phyloP scores from a whole-genome alignment of 1,140 invertebrate species.

The Pissodes strobi region DNA sequence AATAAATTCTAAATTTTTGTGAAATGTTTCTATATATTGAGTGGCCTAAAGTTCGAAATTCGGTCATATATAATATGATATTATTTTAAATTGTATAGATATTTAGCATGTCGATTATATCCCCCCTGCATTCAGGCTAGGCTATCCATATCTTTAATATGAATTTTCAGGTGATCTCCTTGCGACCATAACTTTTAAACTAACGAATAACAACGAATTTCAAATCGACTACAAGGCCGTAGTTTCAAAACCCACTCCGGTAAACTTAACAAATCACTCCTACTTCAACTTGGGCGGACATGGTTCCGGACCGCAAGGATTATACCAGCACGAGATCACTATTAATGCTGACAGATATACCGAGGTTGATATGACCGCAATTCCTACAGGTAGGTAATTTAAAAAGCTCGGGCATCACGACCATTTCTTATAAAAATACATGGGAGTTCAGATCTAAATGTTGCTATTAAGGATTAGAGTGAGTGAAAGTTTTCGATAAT shows the following conservation, averaged over 20 bases:
- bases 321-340: conserved; percentile 74
- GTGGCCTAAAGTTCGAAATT: too few species aligned
- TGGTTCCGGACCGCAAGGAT: conserved; percentile 58
- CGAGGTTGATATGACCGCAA: conserved; percentile 71
- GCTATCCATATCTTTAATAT: too few species aligned
- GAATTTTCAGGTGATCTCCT: conserved; percentile 64
- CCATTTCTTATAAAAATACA: neutral
- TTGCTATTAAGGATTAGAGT: too few species aligned
- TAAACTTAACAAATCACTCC: conserved; percentile 91
- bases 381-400: conserved; percentile 84
- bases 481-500: too few species aligned
- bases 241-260: conserved; percentile 76
- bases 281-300: conserved; percentile 95
- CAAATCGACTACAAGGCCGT: conserved; percentile 73
- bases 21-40: too few species aligned
- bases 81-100: too few species aligned
- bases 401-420: neutral
- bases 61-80: too few species aligned
- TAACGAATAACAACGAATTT: conserved; percentile 74
- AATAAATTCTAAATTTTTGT: too few species aligned
- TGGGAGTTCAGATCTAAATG: neutral
- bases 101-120: too few species aligned
- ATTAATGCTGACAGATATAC: conserved; percentile 80
- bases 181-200: conserved; percentile 69
- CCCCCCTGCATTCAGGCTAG: too few species aligned